Percentiles rank a stretch among this genome's conserved stretches.
phyloP scores from a whole-genome alignment of 2,797 vertebrate genomes.

The Falco concolor region DNA sequence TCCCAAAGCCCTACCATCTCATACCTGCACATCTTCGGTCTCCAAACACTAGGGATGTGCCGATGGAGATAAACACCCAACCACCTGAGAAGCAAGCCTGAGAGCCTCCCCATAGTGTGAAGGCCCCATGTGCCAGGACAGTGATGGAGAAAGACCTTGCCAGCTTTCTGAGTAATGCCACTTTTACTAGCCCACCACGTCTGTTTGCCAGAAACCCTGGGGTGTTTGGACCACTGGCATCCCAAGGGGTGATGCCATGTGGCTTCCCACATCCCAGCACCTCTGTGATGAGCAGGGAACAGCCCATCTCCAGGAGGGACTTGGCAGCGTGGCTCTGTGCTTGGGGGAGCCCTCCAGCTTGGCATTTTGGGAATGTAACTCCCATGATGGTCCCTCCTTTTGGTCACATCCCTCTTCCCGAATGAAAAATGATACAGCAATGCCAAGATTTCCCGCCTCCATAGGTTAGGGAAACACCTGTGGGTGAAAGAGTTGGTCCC shows the following conservation, averaged over 20 bases:
- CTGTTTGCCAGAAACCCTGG: background rate
- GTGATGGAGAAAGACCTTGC: background rate
- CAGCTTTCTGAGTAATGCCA: fast-evolving
- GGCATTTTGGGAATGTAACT: background rate
- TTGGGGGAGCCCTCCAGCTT: fast-evolving
- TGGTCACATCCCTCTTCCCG: background rate
- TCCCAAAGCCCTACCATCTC: background rate
- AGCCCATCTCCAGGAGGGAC: background rate
- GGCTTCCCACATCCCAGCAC: fast-evolving
- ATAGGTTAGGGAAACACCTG: slow-evolving; percentile 1
- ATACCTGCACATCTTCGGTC: fast-evolving
- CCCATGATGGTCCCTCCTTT: background rate
- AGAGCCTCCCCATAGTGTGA: background rate
- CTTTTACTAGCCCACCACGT: fast-evolving
- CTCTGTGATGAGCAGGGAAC: fast-evolving
- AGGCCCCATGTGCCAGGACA: background rate
- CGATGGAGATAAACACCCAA: fast-evolving
- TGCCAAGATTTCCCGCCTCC: slow-evolving; percentile 4
- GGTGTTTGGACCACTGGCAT: background rate
- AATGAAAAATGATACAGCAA: background rate
- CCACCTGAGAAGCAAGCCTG: background rate
- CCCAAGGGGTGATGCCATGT: fast-evolving
- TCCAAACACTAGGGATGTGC: fast-evolving
- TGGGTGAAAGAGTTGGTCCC: slow-evolving; percentile 9
- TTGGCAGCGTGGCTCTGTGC: fast-evolving